A percentile compares a stretch with the other conserved stretches of the same genome.
These are phyloP conservation scores for Hypomesus transpacificus DNA, from an alignment of 2,113 vertebrate species.

Conservation along the genomic window DNA sequence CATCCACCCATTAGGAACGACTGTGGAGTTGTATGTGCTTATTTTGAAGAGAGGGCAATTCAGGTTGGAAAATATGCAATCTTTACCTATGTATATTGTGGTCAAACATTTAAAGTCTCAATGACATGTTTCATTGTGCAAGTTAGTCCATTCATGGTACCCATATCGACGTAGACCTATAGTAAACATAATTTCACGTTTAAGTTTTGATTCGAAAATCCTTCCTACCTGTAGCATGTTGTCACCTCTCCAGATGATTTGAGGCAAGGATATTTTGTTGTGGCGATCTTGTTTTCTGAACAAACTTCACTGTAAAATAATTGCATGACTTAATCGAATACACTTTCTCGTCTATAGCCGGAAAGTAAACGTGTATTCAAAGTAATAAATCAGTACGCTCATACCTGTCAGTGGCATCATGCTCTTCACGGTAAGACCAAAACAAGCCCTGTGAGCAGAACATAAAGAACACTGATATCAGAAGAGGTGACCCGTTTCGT, in stretches of 20 bases:
- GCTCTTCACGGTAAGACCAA: constrained; percentile 84
- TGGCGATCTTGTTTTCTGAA: constrained; percentile 86
- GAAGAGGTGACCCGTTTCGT: constrained; percentile 44
- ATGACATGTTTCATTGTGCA: too few relatives aligned
- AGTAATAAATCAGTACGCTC: not conserved
- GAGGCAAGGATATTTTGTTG: constrained; percentile 86
- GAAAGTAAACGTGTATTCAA: not conserved
- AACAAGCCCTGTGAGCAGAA: constrained; percentile 75
- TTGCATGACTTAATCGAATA: constrained; percentile 5
- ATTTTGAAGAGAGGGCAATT: too few relatives aligned
- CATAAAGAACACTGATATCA: constrained; percentile 60
- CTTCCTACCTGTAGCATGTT: constrained; percentile 87
- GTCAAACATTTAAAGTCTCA: too few relatives aligned
- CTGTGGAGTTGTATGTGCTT: too few relatives aligned
- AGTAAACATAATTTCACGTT: not conserved
- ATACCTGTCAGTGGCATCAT: constrained; percentile 79
- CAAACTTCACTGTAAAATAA: constrained; percentile 78
- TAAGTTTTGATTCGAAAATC: constrained; percentile 8
- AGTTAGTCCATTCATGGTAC: too few relatives aligned
- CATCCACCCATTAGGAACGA: too few relatives aligned
- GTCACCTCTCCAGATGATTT: constrained; percentile 84
- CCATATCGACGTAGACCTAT: too few relatives aligned
- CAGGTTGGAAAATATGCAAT: too few relatives aligned
- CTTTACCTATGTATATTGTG: too few relatives aligned
- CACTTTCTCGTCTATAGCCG: not conserved